A percentile compares a stretch with the other conserved stretches of the same genome.
Conservation (phyloP, 2,113 vertebrate genomes). For the Alligator sinensis region DNA sequence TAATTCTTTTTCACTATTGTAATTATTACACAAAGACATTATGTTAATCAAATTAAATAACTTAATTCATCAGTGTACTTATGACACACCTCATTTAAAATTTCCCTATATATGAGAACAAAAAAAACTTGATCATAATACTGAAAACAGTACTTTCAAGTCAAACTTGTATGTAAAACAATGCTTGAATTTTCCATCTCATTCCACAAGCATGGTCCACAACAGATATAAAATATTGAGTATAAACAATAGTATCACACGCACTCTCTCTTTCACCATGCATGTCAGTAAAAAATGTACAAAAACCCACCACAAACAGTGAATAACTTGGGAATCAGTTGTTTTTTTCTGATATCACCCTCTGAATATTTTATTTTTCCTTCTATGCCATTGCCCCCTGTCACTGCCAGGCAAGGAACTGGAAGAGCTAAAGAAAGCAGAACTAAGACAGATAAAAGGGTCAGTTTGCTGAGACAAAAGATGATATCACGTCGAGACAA, state of each 20-base stretch:
- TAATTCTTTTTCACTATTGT: background rate
- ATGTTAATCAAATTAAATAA: background rate
- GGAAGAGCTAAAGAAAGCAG: constrained; percentile 38
- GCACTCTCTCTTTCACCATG: background rate
- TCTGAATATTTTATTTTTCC: background rate
- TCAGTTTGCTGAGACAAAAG: constrained; percentile 75
- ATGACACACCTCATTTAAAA: background rate
- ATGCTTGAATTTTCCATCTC: background rate
- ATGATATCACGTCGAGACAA: constrained; percentile 75
- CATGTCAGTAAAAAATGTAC: background rate
- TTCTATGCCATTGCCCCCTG: background rate
- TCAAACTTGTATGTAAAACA: background rate
- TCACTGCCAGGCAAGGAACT: background rate
- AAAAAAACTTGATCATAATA: background rate
- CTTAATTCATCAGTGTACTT: background rate
- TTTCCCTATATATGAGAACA: background rate
- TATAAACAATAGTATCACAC: background rate
- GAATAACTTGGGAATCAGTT: constrained; percentile 23
- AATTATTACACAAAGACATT: background rate
- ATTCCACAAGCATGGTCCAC: background rate
- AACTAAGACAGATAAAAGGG: constrained; percentile 67
- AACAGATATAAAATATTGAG: constrained; percentile 3
- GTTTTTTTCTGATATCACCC: background rate
- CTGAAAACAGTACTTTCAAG: background rate
- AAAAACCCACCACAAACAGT: background rate